These are phyloP conservation scores for Microplitis demolitor DNA, from an alignment of 1,140 invertebrate genomes.

Conservation along the genomic window DNA sequence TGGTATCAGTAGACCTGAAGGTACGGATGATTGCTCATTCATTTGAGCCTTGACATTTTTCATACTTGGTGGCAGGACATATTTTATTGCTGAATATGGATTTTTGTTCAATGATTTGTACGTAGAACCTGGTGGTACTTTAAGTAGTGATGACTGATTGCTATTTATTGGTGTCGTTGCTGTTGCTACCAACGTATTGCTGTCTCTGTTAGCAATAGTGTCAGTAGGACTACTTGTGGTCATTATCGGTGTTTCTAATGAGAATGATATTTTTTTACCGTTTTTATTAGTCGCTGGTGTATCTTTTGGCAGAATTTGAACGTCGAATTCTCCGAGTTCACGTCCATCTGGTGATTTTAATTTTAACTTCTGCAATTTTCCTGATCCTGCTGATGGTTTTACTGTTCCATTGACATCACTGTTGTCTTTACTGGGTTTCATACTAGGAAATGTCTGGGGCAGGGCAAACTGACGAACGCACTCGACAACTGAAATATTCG, in stretches of 20 bases:
- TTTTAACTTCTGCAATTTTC: conserved; percentile 22
- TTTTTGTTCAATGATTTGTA: too few relatives aligned
- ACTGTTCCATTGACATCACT: not conserved
- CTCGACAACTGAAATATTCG: conserved; percentile 16
- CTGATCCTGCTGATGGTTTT: not conserved
- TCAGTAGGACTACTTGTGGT: too few relatives aligned
- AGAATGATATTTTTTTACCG: conserved; percentile 4
- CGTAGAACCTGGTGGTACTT: too few relatives aligned
- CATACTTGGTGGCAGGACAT: not conserved
- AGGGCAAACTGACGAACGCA: conserved; percentile 30
- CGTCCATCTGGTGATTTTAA: conserved; percentile 18
- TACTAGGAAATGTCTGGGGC: conserved; percentile 25
- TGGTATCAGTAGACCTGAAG: not conserved
- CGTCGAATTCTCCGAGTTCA: conserved; percentile 23
- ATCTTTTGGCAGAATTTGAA: conserved; percentile 9
- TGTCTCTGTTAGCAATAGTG: too few relatives aligned
- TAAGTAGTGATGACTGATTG: too few relatives aligned
- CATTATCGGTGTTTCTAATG: not conserved
- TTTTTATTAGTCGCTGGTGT: not conserved
- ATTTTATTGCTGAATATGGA: not conserved
- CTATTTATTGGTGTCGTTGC: too few relatives aligned
- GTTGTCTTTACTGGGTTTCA: conserved; percentile 8
- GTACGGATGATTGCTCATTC: not conserved
- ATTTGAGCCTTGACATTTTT: not conserved
- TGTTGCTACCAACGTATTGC: too few relatives aligned